Evolutionary conservation across 2,113 vertebrate species (phyloP).

Genomic region (Mormyrus iriodes): DNA sequence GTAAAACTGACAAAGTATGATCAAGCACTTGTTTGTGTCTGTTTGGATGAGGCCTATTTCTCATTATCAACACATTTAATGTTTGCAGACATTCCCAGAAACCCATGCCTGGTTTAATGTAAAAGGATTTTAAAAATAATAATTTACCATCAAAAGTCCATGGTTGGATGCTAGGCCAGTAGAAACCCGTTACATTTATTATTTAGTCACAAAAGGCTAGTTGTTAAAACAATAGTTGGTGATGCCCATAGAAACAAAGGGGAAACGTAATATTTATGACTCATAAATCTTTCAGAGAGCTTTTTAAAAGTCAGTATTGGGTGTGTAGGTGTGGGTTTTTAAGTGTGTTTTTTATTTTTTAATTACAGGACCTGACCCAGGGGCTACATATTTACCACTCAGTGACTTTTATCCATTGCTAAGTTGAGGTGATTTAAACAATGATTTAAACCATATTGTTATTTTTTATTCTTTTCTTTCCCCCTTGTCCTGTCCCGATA

Average conservation of each 20-base stretch:
- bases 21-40: background rate
- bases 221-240: background rate
- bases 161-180: background rate
- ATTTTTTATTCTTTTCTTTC: too few relatives aligned
- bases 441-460: background rate
- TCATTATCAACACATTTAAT: background rate
- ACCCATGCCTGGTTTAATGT: background rate
- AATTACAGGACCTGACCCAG: background rate
- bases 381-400: background rate
- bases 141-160: background rate
- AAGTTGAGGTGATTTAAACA: too few relatives aligned
- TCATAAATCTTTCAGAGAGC: slow-evolving; percentile 3
- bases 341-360: background rate
- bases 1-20: background rate
- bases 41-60: background rate
- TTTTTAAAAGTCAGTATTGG: background rate
- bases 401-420: background rate
- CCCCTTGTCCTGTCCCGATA: too few relatives aligned
- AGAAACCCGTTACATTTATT: background rate
- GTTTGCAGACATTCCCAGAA: background rate
- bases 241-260: background rate
- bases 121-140: background rate
- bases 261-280: background rate
- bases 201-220: background rate
- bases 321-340: background rate